A percentile compares a stretch with the other conserved stretches of the same genome.
phyloP scores from a whole-genome alignment of 2,888 invertebrate species.

The Tetramorium bicarinatum region DNA sequence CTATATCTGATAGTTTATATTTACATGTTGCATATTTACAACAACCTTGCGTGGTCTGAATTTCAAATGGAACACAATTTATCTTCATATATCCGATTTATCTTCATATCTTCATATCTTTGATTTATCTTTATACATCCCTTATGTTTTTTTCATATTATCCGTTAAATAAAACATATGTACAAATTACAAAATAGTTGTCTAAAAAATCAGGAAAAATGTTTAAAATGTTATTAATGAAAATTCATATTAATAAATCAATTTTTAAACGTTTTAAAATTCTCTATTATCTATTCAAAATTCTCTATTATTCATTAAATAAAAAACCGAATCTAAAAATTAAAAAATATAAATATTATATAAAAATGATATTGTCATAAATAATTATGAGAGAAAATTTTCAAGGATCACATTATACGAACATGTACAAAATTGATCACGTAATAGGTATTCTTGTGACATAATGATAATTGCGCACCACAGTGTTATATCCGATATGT shows the following conservation, averaged over 20 bases:
- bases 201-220: neutral
- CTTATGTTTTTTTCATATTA: neutral
- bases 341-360: neutral
- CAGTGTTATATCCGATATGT: neutral
- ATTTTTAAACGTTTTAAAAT: neutral
- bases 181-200: neutral
- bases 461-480: neutral
- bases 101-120: neutral
- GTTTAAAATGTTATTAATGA: neutral
- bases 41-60: neutral
- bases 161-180: neutral
- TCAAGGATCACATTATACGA: neutral
- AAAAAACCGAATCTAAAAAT: neutral
- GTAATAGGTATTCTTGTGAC: neutral
- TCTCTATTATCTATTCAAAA: neutral
- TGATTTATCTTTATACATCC: neutral
- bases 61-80: conserved; percentile 17
- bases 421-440: neutral
- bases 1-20: neutral
- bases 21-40: neutral
- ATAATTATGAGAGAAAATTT: neutral
- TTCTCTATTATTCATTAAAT: neutral
- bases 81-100: neutral
- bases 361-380: neutral
- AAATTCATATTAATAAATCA: neutral